Conservation (phyloP, 2,113 vertebrate genomes). For the Amphiprion ocellaris region DNA sequence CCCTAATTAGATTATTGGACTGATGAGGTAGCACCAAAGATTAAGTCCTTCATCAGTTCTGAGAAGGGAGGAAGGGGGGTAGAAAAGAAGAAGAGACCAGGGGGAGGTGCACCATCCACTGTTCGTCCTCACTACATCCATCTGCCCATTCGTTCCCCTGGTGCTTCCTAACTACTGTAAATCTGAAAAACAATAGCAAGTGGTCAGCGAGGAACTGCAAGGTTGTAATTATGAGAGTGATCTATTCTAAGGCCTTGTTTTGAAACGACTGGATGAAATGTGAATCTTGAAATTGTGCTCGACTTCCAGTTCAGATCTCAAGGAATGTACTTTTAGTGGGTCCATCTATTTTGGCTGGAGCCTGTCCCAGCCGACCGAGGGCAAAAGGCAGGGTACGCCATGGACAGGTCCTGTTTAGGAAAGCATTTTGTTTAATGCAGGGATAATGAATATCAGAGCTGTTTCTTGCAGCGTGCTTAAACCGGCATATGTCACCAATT, state of each 20-base stretch:
- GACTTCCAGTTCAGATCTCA: background rate
- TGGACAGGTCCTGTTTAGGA: too few species aligned
- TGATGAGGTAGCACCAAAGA: slow-evolving; percentile 79
- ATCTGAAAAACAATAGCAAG: slow-evolving; percentile 37
- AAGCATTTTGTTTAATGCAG: background rate
- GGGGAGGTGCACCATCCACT: slow-evolving; percentile 34
- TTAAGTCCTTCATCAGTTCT: slow-evolving; percentile 79
- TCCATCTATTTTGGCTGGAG: too few species aligned
- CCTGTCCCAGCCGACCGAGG: too few species aligned
- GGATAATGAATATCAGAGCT: background rate
- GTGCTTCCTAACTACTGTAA: slow-evolving; percentile 22
- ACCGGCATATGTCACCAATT: slow-evolving; percentile 29
- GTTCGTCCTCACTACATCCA: slow-evolving; percentile 26
- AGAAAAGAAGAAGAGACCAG: slow-evolving; percentile 23
- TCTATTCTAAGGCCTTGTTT: slow-evolving; percentile 68
- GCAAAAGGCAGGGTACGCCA: too few species aligned
- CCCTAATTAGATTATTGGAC: slow-evolving; percentile 79
- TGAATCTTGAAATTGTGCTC: slow-evolving; percentile 10
- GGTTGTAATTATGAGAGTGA: background rate
- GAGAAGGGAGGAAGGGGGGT: slow-evolving; percentile 13
- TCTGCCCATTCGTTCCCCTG: slow-evolving; percentile 19
- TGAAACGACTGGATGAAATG: slow-evolving; percentile 20
- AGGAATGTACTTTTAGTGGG: background rate
- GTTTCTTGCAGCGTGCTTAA: slow-evolving; percentile 28
- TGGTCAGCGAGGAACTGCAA: slow-evolving; percentile 14